A percentile compares a stretch with the other conserved stretches of the same genome.
Conservation (phyloP, 2,888 invertebrate genomes). For the Phymatocera aterrima region DNA sequence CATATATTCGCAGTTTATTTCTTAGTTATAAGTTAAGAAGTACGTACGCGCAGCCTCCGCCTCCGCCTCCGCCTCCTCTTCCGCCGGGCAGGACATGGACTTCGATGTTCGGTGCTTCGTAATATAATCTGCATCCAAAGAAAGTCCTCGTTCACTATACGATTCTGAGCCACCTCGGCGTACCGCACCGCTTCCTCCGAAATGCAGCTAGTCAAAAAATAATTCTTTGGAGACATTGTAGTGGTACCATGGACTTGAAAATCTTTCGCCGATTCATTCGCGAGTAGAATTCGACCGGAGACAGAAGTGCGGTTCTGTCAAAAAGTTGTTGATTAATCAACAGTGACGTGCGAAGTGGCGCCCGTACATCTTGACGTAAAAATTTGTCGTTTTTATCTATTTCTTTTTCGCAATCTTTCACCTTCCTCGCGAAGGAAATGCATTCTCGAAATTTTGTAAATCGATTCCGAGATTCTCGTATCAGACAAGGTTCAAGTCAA, state of each 20-base stretch:
- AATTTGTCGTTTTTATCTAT: too few relatives aligned
- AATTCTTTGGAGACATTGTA: not conserved
- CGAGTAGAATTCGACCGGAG: slow-evolving; percentile 22
- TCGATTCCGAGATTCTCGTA: too few relatives aligned
- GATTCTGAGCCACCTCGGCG: too few relatives aligned
- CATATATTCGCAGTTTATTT: slow-evolving; percentile 72
- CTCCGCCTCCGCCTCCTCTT: slow-evolving; percentile 68
- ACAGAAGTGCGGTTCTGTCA: not conserved
- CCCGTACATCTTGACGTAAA: not conserved
- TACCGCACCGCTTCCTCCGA: slow-evolving; percentile 18
- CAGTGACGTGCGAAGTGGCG: slow-evolving; percentile 23
- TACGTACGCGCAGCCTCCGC: slow-evolving; percentile 73
- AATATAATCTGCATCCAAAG: slow-evolving; percentile 13
- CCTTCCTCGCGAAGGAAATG: too few relatives aligned
- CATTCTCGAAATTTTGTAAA: too few relatives aligned
- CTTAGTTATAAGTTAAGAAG: slow-evolving; percentile 54
- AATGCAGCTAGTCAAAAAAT: not conserved
- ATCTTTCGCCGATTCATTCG: slow-evolving; percentile 11
- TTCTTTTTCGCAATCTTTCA: too few relatives aligned
- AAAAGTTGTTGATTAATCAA: not conserved
- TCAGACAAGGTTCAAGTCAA: too few relatives aligned
- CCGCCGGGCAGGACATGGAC: slow-evolving; percentile 74
- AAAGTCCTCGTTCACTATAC: slow-evolving; percentile 18
- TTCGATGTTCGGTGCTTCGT: too few relatives aligned
- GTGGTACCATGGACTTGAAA: not conserved